phyloP scores from a whole-genome alignment of 2,797 vertebrate species.

The Diplodus sargus region DNA sequence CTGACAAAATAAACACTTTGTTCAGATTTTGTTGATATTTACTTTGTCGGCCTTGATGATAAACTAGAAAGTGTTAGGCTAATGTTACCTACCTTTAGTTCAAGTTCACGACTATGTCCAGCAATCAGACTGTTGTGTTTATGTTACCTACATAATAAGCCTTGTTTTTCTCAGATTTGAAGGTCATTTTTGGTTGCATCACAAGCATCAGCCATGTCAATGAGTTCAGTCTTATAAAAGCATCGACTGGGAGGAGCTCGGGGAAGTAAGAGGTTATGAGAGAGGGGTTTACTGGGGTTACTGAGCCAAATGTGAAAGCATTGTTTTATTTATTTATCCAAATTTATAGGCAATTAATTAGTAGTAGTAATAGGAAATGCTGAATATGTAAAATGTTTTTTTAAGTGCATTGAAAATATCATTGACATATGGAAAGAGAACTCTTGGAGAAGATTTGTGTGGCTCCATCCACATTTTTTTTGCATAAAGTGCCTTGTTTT shows the following conservation, averaged over 20 bases:
- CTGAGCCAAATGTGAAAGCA: constrained; percentile 7
- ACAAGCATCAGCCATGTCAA: constrained; percentile 10
- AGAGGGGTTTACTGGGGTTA: neutral
- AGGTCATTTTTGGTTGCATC: constrained; percentile 13
- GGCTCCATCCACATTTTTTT: too few relatives aligned
- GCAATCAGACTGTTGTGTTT: neutral
- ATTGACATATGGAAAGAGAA: too few relatives aligned
- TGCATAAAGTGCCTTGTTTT: too few relatives aligned
- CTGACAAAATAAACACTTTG: constrained; percentile 37
- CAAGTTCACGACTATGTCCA: neutral
- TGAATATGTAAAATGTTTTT: too few relatives aligned
- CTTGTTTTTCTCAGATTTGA: constrained; percentile 19
- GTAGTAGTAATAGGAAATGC: too few relatives aligned
- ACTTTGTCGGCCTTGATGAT: neutral
- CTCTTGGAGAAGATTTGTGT: too few relatives aligned
- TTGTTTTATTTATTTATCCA: neutral
- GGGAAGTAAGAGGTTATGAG: neutral
- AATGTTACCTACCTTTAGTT: neutral
- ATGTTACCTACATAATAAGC: neutral
- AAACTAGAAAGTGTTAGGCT: neutral
- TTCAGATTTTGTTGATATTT: neutral
- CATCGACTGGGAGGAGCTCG: neutral
- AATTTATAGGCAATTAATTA: neutral
- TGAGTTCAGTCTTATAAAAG: constrained; percentile 27
- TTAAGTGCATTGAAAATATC: too few relatives aligned